Base-by-base conservation (phyloP, 2,113 vertebrate genomes). In the Callorhinus ursinus region DNA sequence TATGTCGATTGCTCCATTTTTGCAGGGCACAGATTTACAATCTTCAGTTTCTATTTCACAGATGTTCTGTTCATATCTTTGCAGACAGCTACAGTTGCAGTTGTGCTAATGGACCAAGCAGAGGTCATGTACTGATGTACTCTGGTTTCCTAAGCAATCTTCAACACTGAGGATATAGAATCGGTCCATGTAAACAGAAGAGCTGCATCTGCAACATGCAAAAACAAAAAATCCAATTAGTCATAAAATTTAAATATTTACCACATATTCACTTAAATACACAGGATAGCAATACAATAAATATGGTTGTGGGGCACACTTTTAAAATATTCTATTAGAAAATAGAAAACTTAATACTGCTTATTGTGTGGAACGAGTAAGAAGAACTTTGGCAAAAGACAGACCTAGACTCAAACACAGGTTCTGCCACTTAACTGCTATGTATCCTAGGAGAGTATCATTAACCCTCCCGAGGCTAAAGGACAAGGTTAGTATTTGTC, bases 41-140 rank as follows among this genome's bases (percentile, higher is more conserved):
- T 99, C 98, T 97, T 99, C 98, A 90, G 90, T 98, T 98, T 99
- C 98, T 96, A 77, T 95, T 98, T 99, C 98, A 98, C 99, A 99
- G 96, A 99, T 98, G 18, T 36, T 94, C 88, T 99, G 99, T 98
- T 99, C 98, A 87, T 98, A 99, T 94, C 98, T 99, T 71, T 98
- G 98, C 84, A 95, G 80, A 96, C 98, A 99, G 33, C 65, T 98
- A 72, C 99, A 99, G 95, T 98, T 99, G 87, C 99, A 99, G 98
- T 98, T 99, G 88, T 98, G 88, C 90, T 94, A 97, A 97, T 97
- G 97, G 93, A 99, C 92, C 93, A 99, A 88, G 65, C 99, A 99
- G 90, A 99, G 96, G 39, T 98, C 95, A 5, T 98, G 98, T 15
- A 98, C 96, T 33, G 88, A 46, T 36, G 98, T 98, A 95, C 98